These are phyloP conservation scores for Anolis sagrei DNA, from an alignment of 2,113 vertebrate genomes.

Conservation along the genomic window DNA sequence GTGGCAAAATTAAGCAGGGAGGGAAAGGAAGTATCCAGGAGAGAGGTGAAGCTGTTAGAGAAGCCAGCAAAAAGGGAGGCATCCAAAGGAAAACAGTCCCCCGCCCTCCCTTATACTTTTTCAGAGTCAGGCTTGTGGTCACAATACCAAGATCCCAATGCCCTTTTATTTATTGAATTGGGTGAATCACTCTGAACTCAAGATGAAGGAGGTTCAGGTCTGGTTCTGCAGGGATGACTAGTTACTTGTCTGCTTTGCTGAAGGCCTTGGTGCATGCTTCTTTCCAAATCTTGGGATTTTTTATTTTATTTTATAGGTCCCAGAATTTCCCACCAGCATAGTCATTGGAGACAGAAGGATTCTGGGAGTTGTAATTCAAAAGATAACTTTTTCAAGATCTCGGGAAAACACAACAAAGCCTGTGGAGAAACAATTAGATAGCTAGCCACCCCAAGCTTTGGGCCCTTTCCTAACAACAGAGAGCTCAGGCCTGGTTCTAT, in stretches of 20 bases:
- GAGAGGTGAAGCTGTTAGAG: conserved; percentile 65
- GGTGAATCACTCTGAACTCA: not conserved
- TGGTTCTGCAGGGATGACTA: not conserved
- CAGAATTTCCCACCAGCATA: not conserved
- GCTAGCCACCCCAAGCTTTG: not conserved
- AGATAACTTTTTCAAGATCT: too few relatives aligned
- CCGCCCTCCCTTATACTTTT: conserved; percentile 42
- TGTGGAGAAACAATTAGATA: too few relatives aligned
- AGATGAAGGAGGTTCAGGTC: not conserved
- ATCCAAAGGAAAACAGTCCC: conserved; percentile 51
- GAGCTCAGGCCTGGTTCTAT: not conserved
- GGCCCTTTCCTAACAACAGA: not conserved
- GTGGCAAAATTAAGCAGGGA: conserved; percentile 59
- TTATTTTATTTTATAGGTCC: not conserved
- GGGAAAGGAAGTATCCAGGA: conserved; percentile 64
- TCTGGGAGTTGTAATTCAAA: not conserved
- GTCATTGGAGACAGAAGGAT: not conserved
- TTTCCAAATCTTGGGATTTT: not conserved
- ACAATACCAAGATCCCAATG: not conserved
- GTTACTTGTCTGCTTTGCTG: too few relatives aligned
- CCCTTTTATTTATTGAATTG: not conserved
- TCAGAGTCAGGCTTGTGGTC: not conserved
- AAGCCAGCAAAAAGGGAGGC: conserved; percentile 50
- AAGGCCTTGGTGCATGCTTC: not conserved
- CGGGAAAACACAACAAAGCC: too few relatives aligned